Conservation (phyloP, 2,113 vertebrate genomes). For the Halichoerus grypus region DNA sequence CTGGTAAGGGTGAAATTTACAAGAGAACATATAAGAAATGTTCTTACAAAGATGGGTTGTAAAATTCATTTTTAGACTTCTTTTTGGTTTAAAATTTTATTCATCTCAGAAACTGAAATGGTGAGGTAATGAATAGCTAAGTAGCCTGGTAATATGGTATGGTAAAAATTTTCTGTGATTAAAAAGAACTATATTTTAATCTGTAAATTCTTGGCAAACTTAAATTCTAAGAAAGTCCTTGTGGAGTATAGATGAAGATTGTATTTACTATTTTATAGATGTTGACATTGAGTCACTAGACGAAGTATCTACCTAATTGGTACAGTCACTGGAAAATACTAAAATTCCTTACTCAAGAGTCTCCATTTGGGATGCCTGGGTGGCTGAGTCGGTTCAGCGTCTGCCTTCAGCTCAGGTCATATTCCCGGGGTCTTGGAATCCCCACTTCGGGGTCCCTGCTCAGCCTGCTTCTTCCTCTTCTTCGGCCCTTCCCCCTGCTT, state of each 20-base stretch:
- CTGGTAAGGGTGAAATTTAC: not conserved
- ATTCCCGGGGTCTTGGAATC: no score
- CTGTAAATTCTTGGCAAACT: not conserved
- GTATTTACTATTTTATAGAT: not conserved
- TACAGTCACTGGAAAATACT: not conserved
- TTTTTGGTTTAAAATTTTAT: constrained; percentile 51
- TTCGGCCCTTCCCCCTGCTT: no score
- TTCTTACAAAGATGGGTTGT: not conserved
- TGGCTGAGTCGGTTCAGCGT: not conserved
- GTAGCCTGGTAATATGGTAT: not conserved
- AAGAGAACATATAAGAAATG: not conserved
- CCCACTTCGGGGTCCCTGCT: no score
- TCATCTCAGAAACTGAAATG: not conserved
- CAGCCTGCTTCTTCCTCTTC: no score
- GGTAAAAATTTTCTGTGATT: not conserved
- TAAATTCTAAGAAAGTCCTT: constrained; percentile 1
- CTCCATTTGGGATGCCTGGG: not conserved
- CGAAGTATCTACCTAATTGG: not conserved
- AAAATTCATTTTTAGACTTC: constrained; percentile 55
- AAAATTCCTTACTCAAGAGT: not conserved
- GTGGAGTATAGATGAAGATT: not conserved
- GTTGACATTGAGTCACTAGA: not conserved
- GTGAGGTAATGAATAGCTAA: constrained; percentile 2
- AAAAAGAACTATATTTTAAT: constrained; percentile 12
- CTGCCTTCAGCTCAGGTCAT: not conserved